phyloP scores from a whole-genome alignment of 2,888 invertebrate genomes.

The Agonopterix subpropinquella region DNA sequence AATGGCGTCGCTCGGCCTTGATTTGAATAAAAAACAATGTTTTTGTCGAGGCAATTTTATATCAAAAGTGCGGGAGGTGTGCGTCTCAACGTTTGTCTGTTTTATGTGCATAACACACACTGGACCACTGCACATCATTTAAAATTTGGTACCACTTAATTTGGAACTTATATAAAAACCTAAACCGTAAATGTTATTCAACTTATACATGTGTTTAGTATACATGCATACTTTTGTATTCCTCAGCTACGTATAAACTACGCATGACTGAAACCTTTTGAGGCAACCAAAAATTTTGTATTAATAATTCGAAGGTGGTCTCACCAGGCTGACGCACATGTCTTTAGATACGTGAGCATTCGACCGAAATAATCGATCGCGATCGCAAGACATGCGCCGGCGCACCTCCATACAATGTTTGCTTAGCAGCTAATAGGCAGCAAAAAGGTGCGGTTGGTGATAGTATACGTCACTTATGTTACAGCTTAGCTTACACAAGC shows the following conservation, averaged over 20 bases:
- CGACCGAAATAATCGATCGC: constrained; percentile 16
- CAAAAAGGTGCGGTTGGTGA: constrained; percentile 3
- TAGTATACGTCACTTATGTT: not conserved
- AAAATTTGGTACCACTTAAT: too few species aligned
- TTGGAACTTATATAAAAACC: too few species aligned
- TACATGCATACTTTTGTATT: not conserved
- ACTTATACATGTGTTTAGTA: too few species aligned
- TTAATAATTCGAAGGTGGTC: too few species aligned
- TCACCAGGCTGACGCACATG: too few species aligned
- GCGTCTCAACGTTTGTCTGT: not conserved
- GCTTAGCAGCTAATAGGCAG: constrained; percentile 7
- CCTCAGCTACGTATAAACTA: not conserved
- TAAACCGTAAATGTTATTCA: too few species aligned
- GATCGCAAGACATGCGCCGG: constrained; percentile 6
- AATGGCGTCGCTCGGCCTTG: constrained; percentile 68
- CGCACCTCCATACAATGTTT: constrained; percentile 12
- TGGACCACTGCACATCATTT: too few species aligned
- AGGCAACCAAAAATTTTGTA: too few species aligned
- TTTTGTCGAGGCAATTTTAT: constrained; percentile 63
- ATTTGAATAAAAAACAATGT: constrained; percentile 63
- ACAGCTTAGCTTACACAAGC: constrained; percentile 28
- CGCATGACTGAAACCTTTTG: not conserved
- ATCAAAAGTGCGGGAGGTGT: constrained; percentile 36
- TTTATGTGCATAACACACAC: constrained; percentile 8
- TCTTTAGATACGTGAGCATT: constrained; percentile 14